These are phyloP conservation scores for Cyprinodon diabolis DNA, from an alignment of 2,797 vertebrate genomes.

Conservation along the genomic window DNA sequence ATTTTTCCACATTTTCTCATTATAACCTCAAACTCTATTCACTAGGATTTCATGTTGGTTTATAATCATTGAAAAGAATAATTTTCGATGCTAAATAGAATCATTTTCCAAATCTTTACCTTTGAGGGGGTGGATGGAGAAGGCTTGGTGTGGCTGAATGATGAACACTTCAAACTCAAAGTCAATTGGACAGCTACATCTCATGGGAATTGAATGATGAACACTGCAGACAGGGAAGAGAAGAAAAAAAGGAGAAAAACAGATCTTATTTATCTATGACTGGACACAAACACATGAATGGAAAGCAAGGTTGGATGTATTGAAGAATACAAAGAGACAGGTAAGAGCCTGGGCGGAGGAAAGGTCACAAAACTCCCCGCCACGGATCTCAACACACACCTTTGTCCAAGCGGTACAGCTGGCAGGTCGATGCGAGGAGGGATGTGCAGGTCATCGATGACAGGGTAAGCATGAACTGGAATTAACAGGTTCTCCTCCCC, in stretches of 20 bases:
- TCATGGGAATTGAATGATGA: constrained; percentile 83
- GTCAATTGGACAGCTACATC: constrained; percentile 91
- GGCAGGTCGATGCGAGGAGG: constrained; percentile 87
- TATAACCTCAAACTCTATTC: background rate
- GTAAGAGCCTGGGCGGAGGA: constrained; percentile 18
- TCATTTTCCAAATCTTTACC: constrained; percentile 71
- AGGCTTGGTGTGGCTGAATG: constrained; percentile 84
- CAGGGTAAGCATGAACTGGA: constrained; percentile 91
- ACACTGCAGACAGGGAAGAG: constrained; percentile 71
- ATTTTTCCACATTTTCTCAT: background rate
- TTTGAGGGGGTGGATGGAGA: constrained; percentile 83
- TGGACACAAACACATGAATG: constrained; percentile 26
- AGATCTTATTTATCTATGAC: constrained; percentile 20
- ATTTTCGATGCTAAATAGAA: background rate
- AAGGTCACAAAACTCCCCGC: constrained; percentile 30
- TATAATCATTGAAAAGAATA: background rate
- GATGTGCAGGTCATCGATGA: constrained; percentile 86
- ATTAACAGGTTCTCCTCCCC: constrained; percentile 88
- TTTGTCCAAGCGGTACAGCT: constrained; percentile 85
- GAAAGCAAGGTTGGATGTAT: constrained; percentile 24
- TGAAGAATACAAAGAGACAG: constrained; percentile 61
- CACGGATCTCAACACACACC: constrained; percentile 75
- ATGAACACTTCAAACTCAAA: constrained; percentile 89
- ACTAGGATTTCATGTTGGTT: background rate
- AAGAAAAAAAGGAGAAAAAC: constrained; percentile 6